phyloP scores from a whole-genome alignment of 2,113 vertebrate genomes.

The Pachyramphus minor region DNA sequence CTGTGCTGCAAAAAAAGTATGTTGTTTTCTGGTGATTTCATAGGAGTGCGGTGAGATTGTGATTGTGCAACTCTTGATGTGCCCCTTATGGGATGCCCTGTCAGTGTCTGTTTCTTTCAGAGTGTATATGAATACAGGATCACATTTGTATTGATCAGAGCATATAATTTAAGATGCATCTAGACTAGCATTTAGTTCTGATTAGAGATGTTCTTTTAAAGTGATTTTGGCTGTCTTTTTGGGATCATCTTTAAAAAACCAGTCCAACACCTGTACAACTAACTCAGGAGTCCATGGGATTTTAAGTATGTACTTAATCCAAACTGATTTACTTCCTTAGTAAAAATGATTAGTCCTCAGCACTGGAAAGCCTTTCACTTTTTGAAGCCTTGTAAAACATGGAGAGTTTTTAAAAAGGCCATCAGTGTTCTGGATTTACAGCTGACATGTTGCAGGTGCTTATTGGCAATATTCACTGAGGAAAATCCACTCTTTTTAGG shows the following conservation, averaged over 20 bases:
- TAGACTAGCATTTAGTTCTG: neutral
- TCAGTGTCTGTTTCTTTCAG: neutral
- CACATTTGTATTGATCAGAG: neutral
- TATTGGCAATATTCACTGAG: neutral
- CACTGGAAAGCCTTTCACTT: slow-evolving; percentile 21
- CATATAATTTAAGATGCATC: neutral
- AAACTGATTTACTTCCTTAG: slow-evolving; percentile 4
- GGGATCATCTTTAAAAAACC: neutral
- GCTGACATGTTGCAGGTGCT: slow-evolving; percentile 34
- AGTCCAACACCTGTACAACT: slow-evolving; percentile 15
- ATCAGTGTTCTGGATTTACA: slow-evolving; percentile 27
- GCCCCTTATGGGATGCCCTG: neutral
- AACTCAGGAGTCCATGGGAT: neutral
- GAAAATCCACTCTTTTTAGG: slow-evolving; percentile 28
- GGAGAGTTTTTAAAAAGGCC: slow-evolving; percentile 1
- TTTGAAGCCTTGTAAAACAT: slow-evolving; percentile 1
- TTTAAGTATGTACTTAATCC: slow-evolving; percentile 16
- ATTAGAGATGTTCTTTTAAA: neutral
- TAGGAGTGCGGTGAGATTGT: neutral
- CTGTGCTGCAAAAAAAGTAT: neutral
- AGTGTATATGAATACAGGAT: neutral
- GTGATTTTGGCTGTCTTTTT: neutral
- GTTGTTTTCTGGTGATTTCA: neutral
- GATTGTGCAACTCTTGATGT: neutral
- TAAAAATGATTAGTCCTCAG: slow-evolving; percentile 5